Evolutionary conservation across 2,888 invertebrate genomes (phyloP).

Genomic region (Hermaeophaga mercurialis): DNA sequence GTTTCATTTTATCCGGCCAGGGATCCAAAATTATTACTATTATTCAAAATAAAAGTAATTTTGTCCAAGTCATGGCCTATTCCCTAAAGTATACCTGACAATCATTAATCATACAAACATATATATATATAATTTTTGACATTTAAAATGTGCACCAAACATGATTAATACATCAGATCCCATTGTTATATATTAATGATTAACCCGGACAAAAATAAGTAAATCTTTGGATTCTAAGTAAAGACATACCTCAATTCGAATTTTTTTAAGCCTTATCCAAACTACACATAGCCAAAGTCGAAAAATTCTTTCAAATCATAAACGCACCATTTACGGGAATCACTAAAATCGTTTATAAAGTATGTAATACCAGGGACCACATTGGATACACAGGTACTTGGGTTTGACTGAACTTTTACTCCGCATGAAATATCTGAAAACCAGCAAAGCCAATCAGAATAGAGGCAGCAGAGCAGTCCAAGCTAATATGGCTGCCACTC

Average conservation of each 20-base stretch:
- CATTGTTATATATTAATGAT: constrained; percentile 53
- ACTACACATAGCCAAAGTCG: constrained; percentile 33
- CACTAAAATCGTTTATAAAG: constrained; percentile 44
- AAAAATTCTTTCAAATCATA: constrained; percentile 43
- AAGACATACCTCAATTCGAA: constrained; percentile 34
- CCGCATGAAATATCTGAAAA: constrained; percentile 55
- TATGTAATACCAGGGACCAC: constrained; percentile 45
- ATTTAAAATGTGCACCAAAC: constrained; percentile 55
- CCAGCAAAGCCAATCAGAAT: constrained; percentile 59
- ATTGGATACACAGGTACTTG: constrained; percentile 46
- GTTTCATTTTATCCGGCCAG: constrained; percentile 35
- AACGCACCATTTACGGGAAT: constrained; percentile 46
- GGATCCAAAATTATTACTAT: constrained; percentile 45
- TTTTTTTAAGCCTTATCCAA: constrained; percentile 30
- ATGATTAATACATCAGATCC: constrained; percentile 62
- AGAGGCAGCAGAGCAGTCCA: constrained; percentile 57
- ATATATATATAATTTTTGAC: constrained; percentile 57
- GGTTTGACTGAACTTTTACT: constrained; percentile 48
- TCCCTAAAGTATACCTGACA: constrained; percentile 53
- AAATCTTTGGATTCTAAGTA: constrained; percentile 28
- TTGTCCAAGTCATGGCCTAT: constrained; percentile 53
- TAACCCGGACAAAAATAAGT: constrained; percentile 35
- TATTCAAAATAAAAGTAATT: constrained; percentile 50
- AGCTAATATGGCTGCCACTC: constrained; percentile 60
- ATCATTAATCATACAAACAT: constrained; percentile 58